Percentiles rank a stretch among this genome's conserved stretches.
phyloP scores from a whole-genome alignment of 2,113 vertebrate species.

The Vidua macroura region DNA sequence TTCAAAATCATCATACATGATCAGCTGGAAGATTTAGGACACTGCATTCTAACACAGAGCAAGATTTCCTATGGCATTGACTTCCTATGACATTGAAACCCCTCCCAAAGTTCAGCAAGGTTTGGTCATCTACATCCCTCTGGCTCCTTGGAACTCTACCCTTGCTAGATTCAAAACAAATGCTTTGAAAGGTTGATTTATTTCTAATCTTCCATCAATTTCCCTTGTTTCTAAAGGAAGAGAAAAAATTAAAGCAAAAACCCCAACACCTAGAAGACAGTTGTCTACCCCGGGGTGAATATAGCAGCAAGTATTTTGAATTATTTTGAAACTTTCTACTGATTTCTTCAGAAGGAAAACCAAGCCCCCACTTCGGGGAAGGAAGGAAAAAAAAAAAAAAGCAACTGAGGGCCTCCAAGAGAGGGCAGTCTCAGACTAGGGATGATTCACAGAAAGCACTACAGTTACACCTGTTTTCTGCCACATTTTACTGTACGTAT shows the following conservation, averaged over 20 bases:
- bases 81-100: not conserved
- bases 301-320: not conserved
- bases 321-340: not conserved
- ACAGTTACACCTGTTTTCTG: not conserved
- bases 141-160: not conserved
- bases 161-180: not conserved
- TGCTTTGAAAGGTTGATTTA: not conserved
- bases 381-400: not conserved
- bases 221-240: not conserved
- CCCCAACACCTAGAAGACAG: not conserved
- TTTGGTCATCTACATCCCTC: not conserved
- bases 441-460: not conserved
- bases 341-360: not conserved
- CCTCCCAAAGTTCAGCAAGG: not conserved
- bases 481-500: not conserved
- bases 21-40: not conserved
- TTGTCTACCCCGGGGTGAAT: not conserved
- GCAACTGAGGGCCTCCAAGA: not conserved
- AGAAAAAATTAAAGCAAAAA: not conserved
- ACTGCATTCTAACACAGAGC: not conserved
- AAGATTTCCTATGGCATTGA: not conserved
- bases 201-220: not conserved
- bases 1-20: not conserved
- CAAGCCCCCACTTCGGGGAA: rapidly evolving
- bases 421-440: conserved; percentile 44